Percentiles rank a stretch among this genome's conserved stretches.
phyloP scores from a whole-genome alignment of 2,888 invertebrate genomes.

The Bombyx huttoni region DNA sequence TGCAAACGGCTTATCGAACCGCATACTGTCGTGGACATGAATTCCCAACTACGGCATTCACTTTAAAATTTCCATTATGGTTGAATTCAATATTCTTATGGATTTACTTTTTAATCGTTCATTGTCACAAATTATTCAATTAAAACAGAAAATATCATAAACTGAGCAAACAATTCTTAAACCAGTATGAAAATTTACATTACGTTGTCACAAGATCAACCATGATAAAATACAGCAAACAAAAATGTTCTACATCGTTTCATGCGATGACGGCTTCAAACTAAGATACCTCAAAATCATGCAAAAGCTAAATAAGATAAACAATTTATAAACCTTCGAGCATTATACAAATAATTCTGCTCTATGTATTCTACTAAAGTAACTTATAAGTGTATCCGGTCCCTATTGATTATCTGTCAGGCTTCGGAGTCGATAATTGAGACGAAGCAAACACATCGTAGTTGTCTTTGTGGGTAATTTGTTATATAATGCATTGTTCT shows the following conservation, averaged over 20 bases:
- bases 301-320: neutral
- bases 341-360: neutral
- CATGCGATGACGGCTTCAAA: no score
- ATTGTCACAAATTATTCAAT: neutral
- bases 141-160: neutral
- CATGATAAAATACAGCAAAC: neutral
- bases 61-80: no score
- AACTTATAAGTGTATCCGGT: neutral
- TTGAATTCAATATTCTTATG: no score
- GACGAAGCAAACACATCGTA: slow-evolving; percentile 8
- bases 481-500: slow-evolving; percentile 11
- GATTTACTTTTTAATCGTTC: no score
- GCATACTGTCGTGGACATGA: neutral
- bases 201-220: no score
- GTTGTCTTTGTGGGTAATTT: slow-evolving; percentile 8
- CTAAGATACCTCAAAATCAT: neutral
- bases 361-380: neutral
- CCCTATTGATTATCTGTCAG: neutral
- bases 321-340: neutral
- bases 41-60: neutral
- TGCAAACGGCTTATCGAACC: neutral
- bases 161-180: neutral
- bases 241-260: neutral
- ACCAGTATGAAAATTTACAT: neutral
- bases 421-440: neutral